Conservation (phyloP, 1,140 invertebrate species). For the Aphelenchoides fujianensis region DNA sequence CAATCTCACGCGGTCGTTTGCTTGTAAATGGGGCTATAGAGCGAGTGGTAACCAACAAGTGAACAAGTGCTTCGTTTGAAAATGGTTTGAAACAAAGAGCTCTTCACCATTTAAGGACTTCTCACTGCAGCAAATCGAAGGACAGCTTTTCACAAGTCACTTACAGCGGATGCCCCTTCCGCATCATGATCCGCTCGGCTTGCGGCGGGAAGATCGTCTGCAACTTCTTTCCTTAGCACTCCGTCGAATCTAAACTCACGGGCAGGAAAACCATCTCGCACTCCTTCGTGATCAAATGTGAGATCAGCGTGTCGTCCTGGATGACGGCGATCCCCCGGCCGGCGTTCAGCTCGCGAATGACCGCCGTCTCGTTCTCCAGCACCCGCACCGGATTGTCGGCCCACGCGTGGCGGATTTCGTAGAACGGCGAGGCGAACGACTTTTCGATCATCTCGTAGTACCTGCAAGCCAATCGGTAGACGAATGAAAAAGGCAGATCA, state of each 20-base stretch:
- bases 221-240: too few species aligned
- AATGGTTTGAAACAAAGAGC: too few species aligned
- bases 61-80: too few species aligned
- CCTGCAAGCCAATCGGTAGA: too few species aligned
- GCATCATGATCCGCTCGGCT: background rate
- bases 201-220: background rate
- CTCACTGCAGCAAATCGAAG: too few species aligned
- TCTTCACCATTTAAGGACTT: background rate
- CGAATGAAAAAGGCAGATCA: too few species aligned
- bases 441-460: background rate
- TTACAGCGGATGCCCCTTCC: background rate
- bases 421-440: constrained; percentile 6
- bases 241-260: constrained; percentile 6
- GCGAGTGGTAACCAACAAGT: too few species aligned
- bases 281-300: background rate
- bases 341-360: background rate
- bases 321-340: background rate
- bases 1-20: too few species aligned
- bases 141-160: too few species aligned
- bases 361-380: background rate
- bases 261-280: background rate
- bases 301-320: background rate
- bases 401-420: background rate
- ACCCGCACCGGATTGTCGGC: background rate
- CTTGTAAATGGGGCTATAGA: too few species aligned